Evolutionary conservation across 1,140 invertebrate genomes (phyloP).

Genomic region (Drosophila kurseongensis): DNA sequence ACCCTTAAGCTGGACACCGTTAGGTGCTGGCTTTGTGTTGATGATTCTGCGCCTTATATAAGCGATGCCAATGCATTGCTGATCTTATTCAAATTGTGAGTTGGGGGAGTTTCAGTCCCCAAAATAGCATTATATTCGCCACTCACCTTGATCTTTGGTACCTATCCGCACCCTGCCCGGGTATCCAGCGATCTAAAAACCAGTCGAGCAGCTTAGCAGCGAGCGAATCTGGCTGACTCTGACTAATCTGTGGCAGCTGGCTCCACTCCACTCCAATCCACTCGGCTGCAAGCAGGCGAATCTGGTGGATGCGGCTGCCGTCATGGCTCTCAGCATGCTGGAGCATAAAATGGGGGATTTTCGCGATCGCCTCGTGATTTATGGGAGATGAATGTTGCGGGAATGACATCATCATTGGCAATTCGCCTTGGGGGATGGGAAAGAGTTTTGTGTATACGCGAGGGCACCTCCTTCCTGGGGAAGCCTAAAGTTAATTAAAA

Average conservation of each 20-base stretch:
- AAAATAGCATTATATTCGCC: slow-evolving; percentile 28
- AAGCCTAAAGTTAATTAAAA: slow-evolving; percentile 40
- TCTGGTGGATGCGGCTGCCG: slow-evolving; percentile 38
- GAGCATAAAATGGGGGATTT: slow-evolving; percentile 54
- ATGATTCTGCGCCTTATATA: slow-evolving; percentile 15
- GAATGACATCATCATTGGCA: slow-evolving; percentile 69
- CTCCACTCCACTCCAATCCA: slow-evolving; percentile 56
- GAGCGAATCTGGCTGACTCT: slow-evolving; percentile 52
- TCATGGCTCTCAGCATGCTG: slow-evolving; percentile 40
- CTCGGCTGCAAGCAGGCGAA: slow-evolving; percentile 33
- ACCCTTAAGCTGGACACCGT: slow-evolving; percentile 34
- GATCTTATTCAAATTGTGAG: not conserved
- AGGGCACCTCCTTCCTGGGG: not conserved
- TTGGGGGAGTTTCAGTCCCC: slow-evolving; percentile 4
- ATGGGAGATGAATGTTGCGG: slow-evolving; percentile 57
- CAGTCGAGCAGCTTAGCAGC: slow-evolving; percentile 59
- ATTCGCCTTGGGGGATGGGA: slow-evolving; percentile 24
- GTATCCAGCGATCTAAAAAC: slow-evolving; percentile 37
- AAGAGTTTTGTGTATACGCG: not conserved
- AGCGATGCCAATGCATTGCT: slow-evolving; percentile 10
- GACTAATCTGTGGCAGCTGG: slow-evolving; percentile 79
- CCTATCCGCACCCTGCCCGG: slow-evolving; percentile 16
- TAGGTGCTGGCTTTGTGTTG: slow-evolving; percentile 9
- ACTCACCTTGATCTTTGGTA: slow-evolving; percentile 71
- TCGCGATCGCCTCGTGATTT: slow-evolving; percentile 66